Evolutionary conservation across 2,888 invertebrate genomes (phyloP).

Genomic region (Tortricodes alternella): DNA sequence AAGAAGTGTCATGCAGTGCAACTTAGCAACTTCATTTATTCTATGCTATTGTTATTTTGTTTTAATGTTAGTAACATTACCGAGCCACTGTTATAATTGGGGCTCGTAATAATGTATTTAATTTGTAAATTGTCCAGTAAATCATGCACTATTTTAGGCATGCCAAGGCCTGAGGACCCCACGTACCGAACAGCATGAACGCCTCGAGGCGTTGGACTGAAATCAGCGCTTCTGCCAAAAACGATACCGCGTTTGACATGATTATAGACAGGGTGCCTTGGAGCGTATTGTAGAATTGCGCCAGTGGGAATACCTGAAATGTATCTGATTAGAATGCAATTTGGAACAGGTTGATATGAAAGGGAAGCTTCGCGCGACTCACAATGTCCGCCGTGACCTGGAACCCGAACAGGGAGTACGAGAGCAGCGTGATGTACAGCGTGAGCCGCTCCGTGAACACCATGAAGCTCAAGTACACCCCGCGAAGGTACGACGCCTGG

Average conservation of each 20-base stretch:
- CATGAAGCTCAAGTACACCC: conserved; percentile 86
- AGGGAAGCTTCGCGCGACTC: conserved; percentile 42
- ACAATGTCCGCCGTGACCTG: conserved; percentile 81
- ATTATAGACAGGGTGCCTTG: conserved; percentile 84
- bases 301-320: conserved; percentile 84
- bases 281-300: conserved; percentile 85
- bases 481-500: conserved; percentile 85
- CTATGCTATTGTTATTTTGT: not conserved
- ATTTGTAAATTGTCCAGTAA: conserved; percentile 6
- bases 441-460: conserved; percentile 94
- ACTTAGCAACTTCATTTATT: no score
- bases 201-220: conserved; percentile 84
- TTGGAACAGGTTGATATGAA: conserved; percentile 25
- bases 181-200: conserved; percentile 81
- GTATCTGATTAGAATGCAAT: conserved; percentile 35
- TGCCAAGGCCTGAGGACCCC: conserved; percentile 45
- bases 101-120: conserved; percentile 42
- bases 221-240: conserved; percentile 83
- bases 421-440: conserved; percentile 90
- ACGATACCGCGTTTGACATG: conserved; percentile 83
- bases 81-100: conserved; percentile 51
- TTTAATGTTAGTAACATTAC: conserved; percentile 35
- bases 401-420: conserved; percentile 88
- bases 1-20: no score
- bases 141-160: conserved; percentile 39